Percentiles rank a stretch among this genome's conserved stretches.
Evolutionary conservation across 2,888 invertebrate genomes (phyloP).

Genomic region (Diplazon laetatorius): DNA sequence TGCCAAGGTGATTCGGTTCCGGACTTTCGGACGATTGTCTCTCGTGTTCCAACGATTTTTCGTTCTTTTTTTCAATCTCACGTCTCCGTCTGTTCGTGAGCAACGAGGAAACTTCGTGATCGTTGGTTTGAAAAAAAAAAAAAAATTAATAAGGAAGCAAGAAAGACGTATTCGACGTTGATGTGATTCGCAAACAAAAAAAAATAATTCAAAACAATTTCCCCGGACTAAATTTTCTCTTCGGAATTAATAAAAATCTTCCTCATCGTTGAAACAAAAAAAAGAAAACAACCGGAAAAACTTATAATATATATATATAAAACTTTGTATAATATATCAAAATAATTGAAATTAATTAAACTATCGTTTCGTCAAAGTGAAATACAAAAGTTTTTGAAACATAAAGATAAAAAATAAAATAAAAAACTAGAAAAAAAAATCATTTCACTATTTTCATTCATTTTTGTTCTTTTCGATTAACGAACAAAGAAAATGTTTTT

Average conservation of each 20-base stretch:
- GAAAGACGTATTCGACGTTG: slow-evolving; percentile 23
- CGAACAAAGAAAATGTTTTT: not conserved
- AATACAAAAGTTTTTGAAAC: too few relatives aligned
- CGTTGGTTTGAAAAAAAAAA: too few relatives aligned
- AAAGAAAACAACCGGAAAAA: not conserved
- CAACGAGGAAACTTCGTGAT: too few relatives aligned
- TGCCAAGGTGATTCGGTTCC: slow-evolving; percentile 69
- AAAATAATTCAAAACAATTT: too few relatives aligned
- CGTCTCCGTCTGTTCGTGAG: too few relatives aligned
- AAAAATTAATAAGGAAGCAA: not conserved
- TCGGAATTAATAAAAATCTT: not conserved
- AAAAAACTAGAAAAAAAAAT: not conserved
- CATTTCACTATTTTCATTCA: not conserved
- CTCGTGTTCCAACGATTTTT: too few relatives aligned
- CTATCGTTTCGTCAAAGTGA: too few relatives aligned
- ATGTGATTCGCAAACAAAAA: slow-evolving; percentile 13
- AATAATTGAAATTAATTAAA: not conserved
- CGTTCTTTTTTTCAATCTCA: too few relatives aligned
- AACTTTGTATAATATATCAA: not conserved
- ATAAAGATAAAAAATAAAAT: not conserved
- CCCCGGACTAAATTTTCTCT: too few relatives aligned
- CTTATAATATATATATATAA: not conserved
- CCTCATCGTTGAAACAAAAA: not conserved
- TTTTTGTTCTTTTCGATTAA: not conserved
- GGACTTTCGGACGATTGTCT: slow-evolving; percentile 48